These are phyloP conservation scores for Planiliza haematocheilus DNA, from an alignment of 2,113 vertebrate genomes.

Conservation along the genomic window DNA sequence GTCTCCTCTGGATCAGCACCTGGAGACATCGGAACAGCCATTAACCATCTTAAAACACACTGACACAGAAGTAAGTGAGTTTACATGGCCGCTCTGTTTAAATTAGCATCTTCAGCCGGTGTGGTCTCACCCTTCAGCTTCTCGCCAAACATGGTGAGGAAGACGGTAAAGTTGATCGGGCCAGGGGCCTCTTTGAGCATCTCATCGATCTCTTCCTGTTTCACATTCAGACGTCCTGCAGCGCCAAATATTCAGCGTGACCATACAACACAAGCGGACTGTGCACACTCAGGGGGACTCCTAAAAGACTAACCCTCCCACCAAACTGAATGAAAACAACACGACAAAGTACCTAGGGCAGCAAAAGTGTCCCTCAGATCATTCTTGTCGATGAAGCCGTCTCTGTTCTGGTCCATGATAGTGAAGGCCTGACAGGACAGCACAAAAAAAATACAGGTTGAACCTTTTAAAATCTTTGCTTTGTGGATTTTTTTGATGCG, in stretches of 20 bases:
- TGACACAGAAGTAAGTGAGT: neutral
- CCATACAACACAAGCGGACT: neutral
- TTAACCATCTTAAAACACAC: neutral
- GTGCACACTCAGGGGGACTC: neutral
- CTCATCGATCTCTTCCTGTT: constrained; percentile 95
- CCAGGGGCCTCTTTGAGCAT: constrained; percentile 97
- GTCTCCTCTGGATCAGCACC: constrained; percentile 94
- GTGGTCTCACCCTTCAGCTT: constrained; percentile 90
- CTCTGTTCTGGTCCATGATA: constrained; percentile 98
- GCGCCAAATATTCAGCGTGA: constrained; percentile 7
- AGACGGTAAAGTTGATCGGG: constrained; percentile 94
- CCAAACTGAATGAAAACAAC: too few species aligned
- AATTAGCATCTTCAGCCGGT: neutral
- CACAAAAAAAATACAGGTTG: neutral
- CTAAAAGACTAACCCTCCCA: neutral
- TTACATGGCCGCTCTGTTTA: too few species aligned
- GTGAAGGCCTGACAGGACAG: constrained; percentile 89
- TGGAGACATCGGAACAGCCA: constrained; percentile 61
- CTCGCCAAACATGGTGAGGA: constrained; percentile 98
- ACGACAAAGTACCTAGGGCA: constrained; percentile 86
- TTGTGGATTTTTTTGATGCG: constrained; percentile 10
- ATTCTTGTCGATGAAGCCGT: constrained; percentile 95
- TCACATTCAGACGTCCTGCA: constrained; percentile 93
- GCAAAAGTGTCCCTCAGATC: constrained; percentile 96
- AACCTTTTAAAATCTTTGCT: neutral